Conservation (phyloP, 1,140 invertebrate species). For the Latrodectus geometricus region DNA sequence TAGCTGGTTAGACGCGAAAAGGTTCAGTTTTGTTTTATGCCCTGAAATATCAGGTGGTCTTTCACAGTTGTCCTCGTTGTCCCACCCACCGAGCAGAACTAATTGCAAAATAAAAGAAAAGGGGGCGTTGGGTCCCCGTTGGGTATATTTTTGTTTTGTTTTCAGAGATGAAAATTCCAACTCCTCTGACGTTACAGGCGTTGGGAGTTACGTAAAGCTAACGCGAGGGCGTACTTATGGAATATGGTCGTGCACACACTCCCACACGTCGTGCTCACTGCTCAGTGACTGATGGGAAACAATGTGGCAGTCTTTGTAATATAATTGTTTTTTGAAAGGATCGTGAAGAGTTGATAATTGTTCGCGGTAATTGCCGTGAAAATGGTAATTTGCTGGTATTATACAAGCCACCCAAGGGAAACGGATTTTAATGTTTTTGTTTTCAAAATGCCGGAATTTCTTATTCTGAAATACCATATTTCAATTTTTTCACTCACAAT, state of each 20-base stretch:
- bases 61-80: not conserved
- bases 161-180: not conserved
- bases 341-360: not conserved
- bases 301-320: not conserved
- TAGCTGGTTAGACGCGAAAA: not conserved
- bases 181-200: not conserved
- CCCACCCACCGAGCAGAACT: conserved; percentile 26
- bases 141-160: not conserved
- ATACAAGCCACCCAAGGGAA: not conserved
- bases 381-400: not conserved
- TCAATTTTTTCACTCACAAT: too few relatives aligned
- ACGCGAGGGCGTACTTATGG: not conserved
- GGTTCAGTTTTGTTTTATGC: not conserved
- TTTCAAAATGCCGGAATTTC: too few relatives aligned
- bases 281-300: not conserved
- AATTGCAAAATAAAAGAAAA: conserved; percentile 3
- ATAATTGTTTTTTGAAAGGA: not conserved
- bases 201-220: not conserved
- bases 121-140: not conserved
- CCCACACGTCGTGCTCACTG: not conserved
- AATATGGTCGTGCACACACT: not conserved
- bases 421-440: too few relatives aligned
- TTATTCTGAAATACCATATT: too few relatives aligned
- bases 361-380: not conserved
- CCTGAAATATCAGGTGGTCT: not conserved